Conservation (phyloP, 2,797 vertebrate species). For the Pseudochromis fuscus region DNA sequence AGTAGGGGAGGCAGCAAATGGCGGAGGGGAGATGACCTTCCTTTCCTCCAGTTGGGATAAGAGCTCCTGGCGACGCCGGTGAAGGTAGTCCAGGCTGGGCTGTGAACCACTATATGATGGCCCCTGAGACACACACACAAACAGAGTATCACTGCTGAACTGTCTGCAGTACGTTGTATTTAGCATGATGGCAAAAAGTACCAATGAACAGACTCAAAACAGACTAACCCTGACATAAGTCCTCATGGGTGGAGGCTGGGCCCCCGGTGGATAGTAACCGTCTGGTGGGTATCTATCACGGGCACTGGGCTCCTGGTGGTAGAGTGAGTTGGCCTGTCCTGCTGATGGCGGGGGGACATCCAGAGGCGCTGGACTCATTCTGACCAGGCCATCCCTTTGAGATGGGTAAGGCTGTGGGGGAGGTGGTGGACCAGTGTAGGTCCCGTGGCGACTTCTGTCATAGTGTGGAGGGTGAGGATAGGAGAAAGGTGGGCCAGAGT, state of each 20-base stretch:
- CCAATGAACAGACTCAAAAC: constrained; percentile 69
- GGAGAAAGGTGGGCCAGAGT: constrained; percentile 88
- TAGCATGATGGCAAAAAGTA: not conserved
- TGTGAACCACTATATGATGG: constrained; percentile 85
- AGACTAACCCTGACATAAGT: constrained; percentile 89
- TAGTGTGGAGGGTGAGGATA: constrained; percentile 91
- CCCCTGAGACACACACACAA: constrained; percentile 77
- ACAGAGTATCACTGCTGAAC: constrained; percentile 6
- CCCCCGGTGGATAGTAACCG: constrained; percentile 89
- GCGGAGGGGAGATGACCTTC: constrained; percentile 96
- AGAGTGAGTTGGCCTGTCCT: constrained; percentile 88
- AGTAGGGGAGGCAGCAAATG: constrained; percentile 95
- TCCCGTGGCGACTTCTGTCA: constrained; percentile 85
- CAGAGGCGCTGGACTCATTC: constrained; percentile 92
- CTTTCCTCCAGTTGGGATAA: constrained; percentile 97
- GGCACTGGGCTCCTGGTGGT: constrained; percentile 86
- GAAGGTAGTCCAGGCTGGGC: constrained; percentile 94
- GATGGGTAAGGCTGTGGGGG: constrained; percentile 88
- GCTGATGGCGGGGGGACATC: constrained; percentile 86
- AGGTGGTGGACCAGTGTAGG: constrained; percentile 87
- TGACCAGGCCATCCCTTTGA: constrained; percentile 91
- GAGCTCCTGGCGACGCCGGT: constrained; percentile 95
- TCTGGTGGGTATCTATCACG: constrained; percentile 94
- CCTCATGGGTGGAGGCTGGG: constrained; percentile 90
- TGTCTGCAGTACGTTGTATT: not conserved